Evolutionary conservation across 2,888 invertebrate genomes (phyloP), one percentile per base, ranked within the genome.

Genomic region (Zaprionus lineosus): DNA sequence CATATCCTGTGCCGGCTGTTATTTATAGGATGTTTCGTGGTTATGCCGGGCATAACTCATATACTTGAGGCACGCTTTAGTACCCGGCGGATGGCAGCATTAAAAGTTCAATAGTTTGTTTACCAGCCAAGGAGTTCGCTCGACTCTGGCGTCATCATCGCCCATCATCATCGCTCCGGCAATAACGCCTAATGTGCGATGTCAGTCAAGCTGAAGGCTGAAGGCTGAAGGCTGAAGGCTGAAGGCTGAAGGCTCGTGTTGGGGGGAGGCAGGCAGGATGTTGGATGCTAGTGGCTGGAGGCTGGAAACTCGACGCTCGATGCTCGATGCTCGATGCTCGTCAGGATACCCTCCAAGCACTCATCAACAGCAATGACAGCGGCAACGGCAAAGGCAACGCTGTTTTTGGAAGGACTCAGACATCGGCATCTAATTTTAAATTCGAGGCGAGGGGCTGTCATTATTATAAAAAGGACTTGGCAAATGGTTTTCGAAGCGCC

Each of bases 401-500:
- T 46, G 58, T 57, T 55, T 12, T 48, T n/a, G n/a, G 41, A 43
- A 53, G 37, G 19, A 9, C 36, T 11, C 40, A 16, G 40, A 15
- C 41, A 16, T n/a, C 34, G 59, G 43, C 59, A 61, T 55, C 61
- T 74, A 61, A 67, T 76, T 75, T 81, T 65, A 67, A 64, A 77
- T 63, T 68, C 52, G 47, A 51, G 34, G 19, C n/a, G 14, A 26
- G 41, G 28, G 57, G 40, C 57, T 68, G 71, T 74, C 63, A 62
- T 78, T 86, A 81, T 74, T 74, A 31, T 70, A 68, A 77, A 81
- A 81, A 77, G 75, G 64, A 70, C 84, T 83, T 73, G 68, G 78
- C 68, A 82, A 84, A 82, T 84, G 73, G 68, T 86, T 81, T 68
- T 62, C 60, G 48, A 66, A 71, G 68, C 59, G 61, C 41, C 65